phyloP scores from a whole-genome alignment of 1,140 invertebrate genomes.

The Ostrea edulis region DNA sequence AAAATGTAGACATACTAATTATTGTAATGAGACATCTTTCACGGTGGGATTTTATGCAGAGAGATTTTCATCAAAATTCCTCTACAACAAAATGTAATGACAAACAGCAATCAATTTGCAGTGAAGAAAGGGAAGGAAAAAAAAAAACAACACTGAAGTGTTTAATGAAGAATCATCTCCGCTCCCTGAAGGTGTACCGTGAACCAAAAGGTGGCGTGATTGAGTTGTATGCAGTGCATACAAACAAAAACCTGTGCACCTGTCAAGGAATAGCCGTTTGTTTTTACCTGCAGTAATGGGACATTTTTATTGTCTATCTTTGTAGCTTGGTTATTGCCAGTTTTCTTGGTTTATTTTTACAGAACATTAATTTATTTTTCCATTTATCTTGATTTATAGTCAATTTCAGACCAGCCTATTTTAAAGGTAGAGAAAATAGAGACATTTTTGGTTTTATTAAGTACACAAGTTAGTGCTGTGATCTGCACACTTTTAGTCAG shows the following conservation, averaged over 20 bases:
- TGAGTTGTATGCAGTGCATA: background rate
- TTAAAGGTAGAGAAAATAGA: background rate
- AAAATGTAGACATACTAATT: background rate
- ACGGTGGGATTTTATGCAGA: background rate
- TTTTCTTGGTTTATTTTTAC: background rate
- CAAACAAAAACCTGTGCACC: slow-evolving; percentile 9
- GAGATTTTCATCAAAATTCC: background rate
- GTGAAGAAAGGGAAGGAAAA: background rate
- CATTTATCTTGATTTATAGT: background rate
- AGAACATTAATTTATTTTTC: background rate
- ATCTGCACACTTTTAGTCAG: background rate
- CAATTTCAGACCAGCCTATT: background rate
- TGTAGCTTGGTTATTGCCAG: background rate
- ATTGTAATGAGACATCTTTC: background rate
- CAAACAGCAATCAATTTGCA: background rate
- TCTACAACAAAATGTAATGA: background rate
- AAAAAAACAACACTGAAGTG: background rate
- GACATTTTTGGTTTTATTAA: background rate
- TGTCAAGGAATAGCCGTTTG: background rate
- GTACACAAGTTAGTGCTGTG: background rate
- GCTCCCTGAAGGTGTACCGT: background rate
- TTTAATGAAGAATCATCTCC: background rate
- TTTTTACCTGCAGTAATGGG: slow-evolving; percentile 10
- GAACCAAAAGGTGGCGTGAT: background rate
- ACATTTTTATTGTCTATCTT: background rate